Conservation (phyloP, 2,797 vertebrate genomes). For the Chelidonichthys spinosus region DNA sequence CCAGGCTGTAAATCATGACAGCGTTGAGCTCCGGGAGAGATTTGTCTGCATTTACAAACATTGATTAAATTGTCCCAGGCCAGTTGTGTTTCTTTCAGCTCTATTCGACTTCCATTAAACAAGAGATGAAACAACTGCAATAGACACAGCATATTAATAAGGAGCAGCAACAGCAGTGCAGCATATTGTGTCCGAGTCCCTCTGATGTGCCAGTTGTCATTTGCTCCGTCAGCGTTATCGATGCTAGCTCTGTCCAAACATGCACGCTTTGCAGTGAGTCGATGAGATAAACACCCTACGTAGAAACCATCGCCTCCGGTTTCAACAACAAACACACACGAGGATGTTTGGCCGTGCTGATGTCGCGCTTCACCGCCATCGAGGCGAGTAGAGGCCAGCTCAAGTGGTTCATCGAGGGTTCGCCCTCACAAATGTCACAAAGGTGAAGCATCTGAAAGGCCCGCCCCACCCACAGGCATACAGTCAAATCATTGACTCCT, state of each 20-base stretch:
- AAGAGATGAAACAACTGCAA: slow-evolving; percentile 22
- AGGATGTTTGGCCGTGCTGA: slow-evolving; percentile 53
- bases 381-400: slow-evolving; percentile 11
- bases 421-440: slow-evolving; percentile 26
- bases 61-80: slow-evolving; percentile 51
- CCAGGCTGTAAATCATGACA: slow-evolving; percentile 42
- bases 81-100: slow-evolving; percentile 41
- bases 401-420: slow-evolving; percentile 25
- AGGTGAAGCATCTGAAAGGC: slow-evolving; percentile 29
- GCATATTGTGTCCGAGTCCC: slow-evolving; percentile 7
- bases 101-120: slow-evolving; percentile 30
- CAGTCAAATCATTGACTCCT: slow-evolving; percentile 13
- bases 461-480: slow-evolving; percentile 5
- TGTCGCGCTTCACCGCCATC: slow-evolving; percentile 29
- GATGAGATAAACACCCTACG: slow-evolving; percentile 61
- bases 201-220: slow-evolving; percentile 29
- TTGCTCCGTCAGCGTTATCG: slow-evolving; percentile 25
- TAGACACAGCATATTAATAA: slow-evolving; percentile 42
- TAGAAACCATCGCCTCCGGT: slow-evolving; percentile 47
- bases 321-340: slow-evolving; percentile 43
- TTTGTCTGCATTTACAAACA: slow-evolving; percentile 58
- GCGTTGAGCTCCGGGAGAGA: slow-evolving; percentile 27
- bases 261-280: background rate
- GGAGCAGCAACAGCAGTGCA: slow-evolving; percentile 33
- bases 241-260: slow-evolving; percentile 46